Evolutionary conservation across 2,113 vertebrate genomes (phyloP), one percentile per base, ranked within the genome.

Genomic region (Colinus virginianus): DNA sequence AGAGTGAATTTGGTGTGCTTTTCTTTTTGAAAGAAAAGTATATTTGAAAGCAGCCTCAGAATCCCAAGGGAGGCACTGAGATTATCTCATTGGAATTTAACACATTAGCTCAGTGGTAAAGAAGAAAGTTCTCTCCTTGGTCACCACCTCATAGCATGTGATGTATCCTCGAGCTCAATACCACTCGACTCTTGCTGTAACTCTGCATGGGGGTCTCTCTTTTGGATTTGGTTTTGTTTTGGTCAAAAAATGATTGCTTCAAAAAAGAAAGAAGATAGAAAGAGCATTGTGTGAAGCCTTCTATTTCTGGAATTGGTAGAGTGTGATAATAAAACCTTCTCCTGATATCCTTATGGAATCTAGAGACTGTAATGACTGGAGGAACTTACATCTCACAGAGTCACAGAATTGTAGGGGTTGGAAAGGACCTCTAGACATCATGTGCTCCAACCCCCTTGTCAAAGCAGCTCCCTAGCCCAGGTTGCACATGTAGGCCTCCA

Each of bases 271-370:
- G 13, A 38, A 19, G 14, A 69, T 93, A 42, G 78, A 88, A 88
- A 84, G 10, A 81, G 3, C 0, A 0, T 32, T 0, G 0, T 58
- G 9, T 58, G 2, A 72, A 84, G 6, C 4, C 2, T 71, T 69
- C 66, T 90, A 22, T 84, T 88, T 59, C 23, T 42, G 46, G 34
- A 78, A 83, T 13, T 81, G 11, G 20, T 42, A 61, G 5, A 55
- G 3, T 30, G n/a, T 32, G 32, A 40, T 48, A 38, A 77, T 21
- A 71, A 93, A 77, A 21, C 49, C 48, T 71, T 40, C 70, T 83
- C 6, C 23, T 56, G 13, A 13, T 18, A 1, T 6, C 2, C 14
- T 90, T 68, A 23, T 53, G 18, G 8, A 7, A 13, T 46, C 46
- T 83, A 49, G n/a, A 62, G 16, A 40, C 14, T 63, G 4, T 55